Conservation (phyloP, 2,797 vertebrate genomes). For the Neoniphon sammara region DNA sequence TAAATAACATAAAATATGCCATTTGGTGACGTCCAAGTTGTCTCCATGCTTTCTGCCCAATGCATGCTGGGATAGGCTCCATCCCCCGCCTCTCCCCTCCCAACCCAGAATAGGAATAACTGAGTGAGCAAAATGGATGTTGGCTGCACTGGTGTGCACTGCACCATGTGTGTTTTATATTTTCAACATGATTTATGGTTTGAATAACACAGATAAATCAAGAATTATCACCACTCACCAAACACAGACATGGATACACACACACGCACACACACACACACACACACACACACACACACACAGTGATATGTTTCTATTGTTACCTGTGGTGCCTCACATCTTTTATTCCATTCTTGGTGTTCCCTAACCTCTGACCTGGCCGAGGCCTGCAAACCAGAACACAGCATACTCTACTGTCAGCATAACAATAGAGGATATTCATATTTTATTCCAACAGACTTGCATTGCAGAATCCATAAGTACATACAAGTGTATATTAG, state of each 20-base stretch:
- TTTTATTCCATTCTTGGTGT: constrained; percentile 87
- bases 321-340: constrained; percentile 87
- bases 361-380: constrained; percentile 86
- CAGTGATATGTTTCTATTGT: constrained; percentile 21
- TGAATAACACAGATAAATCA: not conserved
- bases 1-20: no score
- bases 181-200: no score
- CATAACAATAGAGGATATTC: not conserved
- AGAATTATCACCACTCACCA: not conserved
- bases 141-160: no score
- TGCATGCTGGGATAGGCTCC: no score
- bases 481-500: not conserved
- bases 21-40: no score
- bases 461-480: constrained; percentile 13
- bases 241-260: no score
- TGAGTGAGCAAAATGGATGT: no score
- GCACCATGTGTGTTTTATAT: no score
- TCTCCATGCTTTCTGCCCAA: no score
- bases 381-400: constrained; percentile 76
- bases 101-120: no score
- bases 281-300: not conserved
- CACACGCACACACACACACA: not conserved
- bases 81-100: no score
- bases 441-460: not conserved
- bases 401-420: not conserved